Conservation (phyloP, 2,888 invertebrate species). For the Tenthredo amoena region DNA sequence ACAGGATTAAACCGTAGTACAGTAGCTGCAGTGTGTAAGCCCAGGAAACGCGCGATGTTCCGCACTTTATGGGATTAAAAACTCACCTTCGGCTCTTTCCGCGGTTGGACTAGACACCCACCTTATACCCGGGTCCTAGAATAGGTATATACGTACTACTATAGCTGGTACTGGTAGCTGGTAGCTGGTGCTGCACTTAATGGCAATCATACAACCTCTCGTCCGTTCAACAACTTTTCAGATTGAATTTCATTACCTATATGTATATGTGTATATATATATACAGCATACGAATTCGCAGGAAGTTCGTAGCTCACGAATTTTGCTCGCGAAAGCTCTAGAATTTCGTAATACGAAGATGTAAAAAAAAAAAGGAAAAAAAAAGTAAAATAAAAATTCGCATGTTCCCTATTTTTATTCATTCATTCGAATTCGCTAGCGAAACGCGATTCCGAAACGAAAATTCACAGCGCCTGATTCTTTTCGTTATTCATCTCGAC, state of each 20-base stretch:
- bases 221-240: conserved; percentile 38
- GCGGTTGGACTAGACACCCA: background rate
- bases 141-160: background rate
- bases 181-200: conserved; percentile 24
- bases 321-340: background rate
- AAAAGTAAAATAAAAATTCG: background rate
- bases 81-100: conserved; percentile 5
- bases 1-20: conserved; percentile 34
- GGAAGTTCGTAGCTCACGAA: background rate
- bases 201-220: conserved; percentile 30
- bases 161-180: background rate
- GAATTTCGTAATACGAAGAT: conserved; percentile 7
- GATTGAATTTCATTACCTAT: conserved; percentile 37
- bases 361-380: background rate
- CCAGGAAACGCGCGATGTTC: background rate
- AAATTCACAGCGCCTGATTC: background rate
- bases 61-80: conserved; percentile 43
- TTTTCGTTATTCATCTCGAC: background rate
- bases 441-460: background rate
- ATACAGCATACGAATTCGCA: conserved; percentile 5
- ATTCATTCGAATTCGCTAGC: background rate
- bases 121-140: background rate
- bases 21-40: background rate
- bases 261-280: no score
- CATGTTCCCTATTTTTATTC: background rate